Conservation (phyloP, 2,113 vertebrate genomes). For the Micronycteris hirsuta region DNA sequence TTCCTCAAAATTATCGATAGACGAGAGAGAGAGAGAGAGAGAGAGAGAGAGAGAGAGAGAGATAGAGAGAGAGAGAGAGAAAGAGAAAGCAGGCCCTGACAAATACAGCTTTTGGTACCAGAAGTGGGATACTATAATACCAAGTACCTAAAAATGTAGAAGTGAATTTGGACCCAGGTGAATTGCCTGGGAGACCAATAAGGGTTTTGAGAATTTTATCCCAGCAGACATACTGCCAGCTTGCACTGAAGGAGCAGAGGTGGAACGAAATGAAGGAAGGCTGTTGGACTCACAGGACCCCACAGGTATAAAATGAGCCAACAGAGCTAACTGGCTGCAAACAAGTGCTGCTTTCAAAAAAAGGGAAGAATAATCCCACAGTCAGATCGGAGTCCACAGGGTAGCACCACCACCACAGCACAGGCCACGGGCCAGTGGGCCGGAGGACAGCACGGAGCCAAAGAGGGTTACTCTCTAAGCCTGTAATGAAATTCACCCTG, state of each 20-base stretch:
- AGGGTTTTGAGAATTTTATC: neutral
- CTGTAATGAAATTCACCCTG: neutral
- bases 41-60: too few relatives aligned
- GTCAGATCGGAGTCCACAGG: neutral
- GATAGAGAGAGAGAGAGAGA: too few relatives aligned
- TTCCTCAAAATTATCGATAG: neutral
- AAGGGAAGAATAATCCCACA: neutral
- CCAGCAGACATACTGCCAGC: neutral
- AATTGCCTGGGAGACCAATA: neutral
- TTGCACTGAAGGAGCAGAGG: neutral
- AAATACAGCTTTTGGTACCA: neutral
- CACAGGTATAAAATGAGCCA: neutral
- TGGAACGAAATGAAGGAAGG: neutral
- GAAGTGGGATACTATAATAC: neutral
- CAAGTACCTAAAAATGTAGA: neutral
- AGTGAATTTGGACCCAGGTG: neutral
- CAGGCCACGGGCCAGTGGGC: neutral
- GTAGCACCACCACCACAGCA: neutral
- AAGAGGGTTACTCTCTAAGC: neutral
- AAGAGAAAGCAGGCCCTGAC: neutral
- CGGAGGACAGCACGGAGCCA: neutral
- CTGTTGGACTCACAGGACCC: neutral
- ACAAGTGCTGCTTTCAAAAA: neutral
- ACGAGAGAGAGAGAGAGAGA: too few relatives aligned
- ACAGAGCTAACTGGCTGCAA: neutral